Percentiles rank a stretch among this genome's conserved stretches.
Conservation (phyloP, 2,113 vertebrate species). For the Noctilio leporinus region DNA sequence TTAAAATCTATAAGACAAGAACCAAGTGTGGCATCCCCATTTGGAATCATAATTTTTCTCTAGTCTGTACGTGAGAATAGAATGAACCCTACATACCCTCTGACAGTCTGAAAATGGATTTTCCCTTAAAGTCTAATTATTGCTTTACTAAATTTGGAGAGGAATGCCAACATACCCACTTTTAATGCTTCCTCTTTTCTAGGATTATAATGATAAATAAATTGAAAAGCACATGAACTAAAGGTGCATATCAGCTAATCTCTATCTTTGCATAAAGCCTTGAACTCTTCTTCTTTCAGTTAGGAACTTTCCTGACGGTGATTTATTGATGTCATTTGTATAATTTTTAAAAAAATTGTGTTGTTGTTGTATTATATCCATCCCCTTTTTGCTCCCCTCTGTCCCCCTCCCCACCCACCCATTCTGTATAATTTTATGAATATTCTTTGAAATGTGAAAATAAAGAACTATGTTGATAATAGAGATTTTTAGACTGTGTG, state of each 20-base stretch:
- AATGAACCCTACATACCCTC: neutral
- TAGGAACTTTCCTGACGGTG: neutral
- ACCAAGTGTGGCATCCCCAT: neutral
- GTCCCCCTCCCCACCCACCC: too few relatives aligned
- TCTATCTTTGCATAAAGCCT: neutral
- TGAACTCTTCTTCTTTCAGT: neutral
- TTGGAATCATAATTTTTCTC: neutral
- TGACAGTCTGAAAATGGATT: neutral
- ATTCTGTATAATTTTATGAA: neutral
- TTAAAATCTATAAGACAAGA: neutral
- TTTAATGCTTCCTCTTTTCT: neutral
- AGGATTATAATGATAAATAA: neutral
- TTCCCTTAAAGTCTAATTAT: neutral
- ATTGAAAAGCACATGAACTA: neutral
- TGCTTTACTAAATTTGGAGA: neutral
- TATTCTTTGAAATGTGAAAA: neutral
- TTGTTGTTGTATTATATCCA: too few relatives aligned
- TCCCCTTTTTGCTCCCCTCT: too few relatives aligned
- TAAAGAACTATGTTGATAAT: neutral
- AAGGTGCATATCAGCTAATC: neutral
- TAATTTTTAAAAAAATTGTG: too few relatives aligned
- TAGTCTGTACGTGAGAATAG: neutral
- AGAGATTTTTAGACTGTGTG: neutral
- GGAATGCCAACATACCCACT: neutral
- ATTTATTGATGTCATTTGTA: neutral